Evolutionary conservation across 2,113 vertebrate species (phyloP), one percentile per base, ranked within the genome.

Genomic region (Entosphenus tridentatus): DNA sequence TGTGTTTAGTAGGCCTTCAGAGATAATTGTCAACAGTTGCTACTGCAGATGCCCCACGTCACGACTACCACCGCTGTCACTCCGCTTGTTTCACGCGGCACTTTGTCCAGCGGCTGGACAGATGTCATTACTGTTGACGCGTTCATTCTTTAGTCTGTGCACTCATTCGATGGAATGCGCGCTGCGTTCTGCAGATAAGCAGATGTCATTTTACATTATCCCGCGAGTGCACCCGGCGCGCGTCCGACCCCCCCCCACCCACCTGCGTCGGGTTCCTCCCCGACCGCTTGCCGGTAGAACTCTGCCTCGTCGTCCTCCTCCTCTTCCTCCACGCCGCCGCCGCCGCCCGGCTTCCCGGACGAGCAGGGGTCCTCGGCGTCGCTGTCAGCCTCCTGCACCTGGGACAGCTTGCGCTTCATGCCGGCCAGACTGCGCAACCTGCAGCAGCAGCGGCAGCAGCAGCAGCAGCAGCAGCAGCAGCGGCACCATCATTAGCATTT

Each of bases 201-300:
- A 39, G 39, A 39, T 39, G 4, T 39, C 6, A 39, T 39, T 39
- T 39, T 7, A 6, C 1, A 39, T 39, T 39, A 39, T 39, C 10
- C 12, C 7, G 18, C 56, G 67, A 10, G 18, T 10, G 9, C 67
- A 1, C 13, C 10, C 12, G 9, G 12, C 13, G 17, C 10, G 56
- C 13, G 9, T 9, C 17, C 2, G 0, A 1, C 70, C 72, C 21
- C 3, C 3, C 21, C 21, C 21, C 21, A 21, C 21, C 56, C 67
- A 92, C 89, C 88, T 78, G 82, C 80, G 1, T 90, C 88, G 0
- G 90, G 90, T 21, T 92, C 87, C 74, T 82, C 69, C 59, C 89
- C 90, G 5, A 92, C 85, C 5, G 85, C 84, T 76, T 87, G 83
- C 65, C 87, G 82, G 75, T 87, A 95, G 73, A 92, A 92, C 56